Conservation (phyloP, 2,113 vertebrate species). For the Rafetus swinhoei region DNA sequence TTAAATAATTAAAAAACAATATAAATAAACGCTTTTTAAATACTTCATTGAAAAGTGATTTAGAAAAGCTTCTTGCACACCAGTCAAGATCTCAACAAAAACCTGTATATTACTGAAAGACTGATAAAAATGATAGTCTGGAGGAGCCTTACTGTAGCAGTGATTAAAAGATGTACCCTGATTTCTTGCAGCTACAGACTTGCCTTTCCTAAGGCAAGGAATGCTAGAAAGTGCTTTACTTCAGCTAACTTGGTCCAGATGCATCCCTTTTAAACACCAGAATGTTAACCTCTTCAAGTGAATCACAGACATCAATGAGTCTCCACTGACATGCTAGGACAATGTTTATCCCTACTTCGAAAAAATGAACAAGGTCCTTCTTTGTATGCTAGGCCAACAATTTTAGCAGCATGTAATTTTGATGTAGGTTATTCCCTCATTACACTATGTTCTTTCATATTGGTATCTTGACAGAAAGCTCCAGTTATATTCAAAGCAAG, state of each 20-base stretch:
- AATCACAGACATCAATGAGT: background rate
- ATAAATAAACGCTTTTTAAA: background rate
- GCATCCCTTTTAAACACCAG: background rate
- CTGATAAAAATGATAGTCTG: background rate
- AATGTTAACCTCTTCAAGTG: rapidly evolving
- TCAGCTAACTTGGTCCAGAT: background rate
- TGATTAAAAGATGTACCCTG: background rate
- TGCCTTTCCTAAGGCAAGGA: background rate
- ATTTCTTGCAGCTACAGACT: background rate
- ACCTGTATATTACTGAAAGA: background rate
- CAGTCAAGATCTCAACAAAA: background rate
- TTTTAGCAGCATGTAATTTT: background rate
- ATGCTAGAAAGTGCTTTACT: background rate
- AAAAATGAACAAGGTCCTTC: background rate
- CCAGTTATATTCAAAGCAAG: background rate
- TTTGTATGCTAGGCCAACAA: background rate
- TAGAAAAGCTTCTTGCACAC: background rate
- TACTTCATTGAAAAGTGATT: background rate
- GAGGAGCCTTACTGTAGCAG: background rate
- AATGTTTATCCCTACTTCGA: background rate
- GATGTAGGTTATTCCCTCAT: background rate
- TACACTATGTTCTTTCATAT: background rate
- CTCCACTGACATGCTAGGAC: background rate
- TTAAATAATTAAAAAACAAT: background rate
- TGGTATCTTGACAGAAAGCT: background rate